A percentile compares a stretch with the other conserved stretches of the same genome.
phyloP scores from a whole-genome alignment of 2,113 vertebrate genomes.

The Cyprinodon variegatus region DNA sequence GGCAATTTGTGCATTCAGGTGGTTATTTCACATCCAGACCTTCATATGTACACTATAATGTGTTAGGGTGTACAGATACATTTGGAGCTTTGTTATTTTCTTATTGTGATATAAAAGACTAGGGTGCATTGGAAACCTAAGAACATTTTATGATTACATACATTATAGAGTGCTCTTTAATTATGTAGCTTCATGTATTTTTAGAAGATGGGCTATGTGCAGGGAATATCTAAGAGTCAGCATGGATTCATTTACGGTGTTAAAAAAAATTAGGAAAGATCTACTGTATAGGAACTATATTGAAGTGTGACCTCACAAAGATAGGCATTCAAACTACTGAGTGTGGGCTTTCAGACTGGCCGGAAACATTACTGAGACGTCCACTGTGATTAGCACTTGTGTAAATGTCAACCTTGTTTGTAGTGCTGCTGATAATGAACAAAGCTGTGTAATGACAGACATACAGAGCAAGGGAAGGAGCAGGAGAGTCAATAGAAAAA shows the following conservation, averaged over 20 bases:
- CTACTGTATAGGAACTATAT: too few relatives aligned
- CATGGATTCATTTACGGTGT: not conserved
- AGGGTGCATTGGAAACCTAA: not conserved
- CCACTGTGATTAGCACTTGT: constrained; percentile 64
- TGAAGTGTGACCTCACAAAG: not conserved
- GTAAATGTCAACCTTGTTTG: constrained; percentile 74
- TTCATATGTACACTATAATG: not conserved
- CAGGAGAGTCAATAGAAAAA: not conserved
- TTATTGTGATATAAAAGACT: not conserved
- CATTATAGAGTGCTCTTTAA: not conserved
- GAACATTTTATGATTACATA: not conserved
- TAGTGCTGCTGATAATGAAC: constrained; percentile 55
- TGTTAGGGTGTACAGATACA: constrained; percentile 6
- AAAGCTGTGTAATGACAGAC: constrained; percentile 16
- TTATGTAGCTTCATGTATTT: not conserved
- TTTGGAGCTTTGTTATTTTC: not conserved
- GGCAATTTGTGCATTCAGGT: not conserved
- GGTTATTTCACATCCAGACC: not conserved
- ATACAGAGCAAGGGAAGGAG: not conserved
- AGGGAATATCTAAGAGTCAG: not conserved
- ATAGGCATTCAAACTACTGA: constrained; percentile 12
- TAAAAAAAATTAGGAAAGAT: not conserved
- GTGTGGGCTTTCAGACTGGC: constrained; percentile 29
- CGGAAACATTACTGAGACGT: constrained; percentile 57
- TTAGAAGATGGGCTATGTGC: not conserved